These are phyloP conservation scores for Lerista edwardsae DNA, from an alignment of 2,797 vertebrate species.

Conservation along the genomic window DNA sequence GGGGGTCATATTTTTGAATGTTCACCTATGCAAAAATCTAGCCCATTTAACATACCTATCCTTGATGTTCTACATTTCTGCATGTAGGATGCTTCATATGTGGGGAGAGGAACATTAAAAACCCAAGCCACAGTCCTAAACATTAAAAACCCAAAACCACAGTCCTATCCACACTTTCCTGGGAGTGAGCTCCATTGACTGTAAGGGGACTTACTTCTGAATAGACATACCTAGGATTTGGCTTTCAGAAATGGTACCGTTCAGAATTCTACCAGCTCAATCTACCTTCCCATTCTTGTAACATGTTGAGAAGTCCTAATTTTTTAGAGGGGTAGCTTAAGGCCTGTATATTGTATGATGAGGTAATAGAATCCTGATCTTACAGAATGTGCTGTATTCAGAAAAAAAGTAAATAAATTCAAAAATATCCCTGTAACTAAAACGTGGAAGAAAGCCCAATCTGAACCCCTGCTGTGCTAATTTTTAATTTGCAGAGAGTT, in stretches of 20 bases:
- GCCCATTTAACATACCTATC: neutral
- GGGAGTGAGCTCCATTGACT: too few relatives aligned
- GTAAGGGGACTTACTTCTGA: too few relatives aligned
- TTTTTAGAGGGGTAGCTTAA: neutral
- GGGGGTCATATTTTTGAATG: neutral
- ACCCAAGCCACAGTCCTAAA: too few relatives aligned
- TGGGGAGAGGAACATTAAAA: neutral
- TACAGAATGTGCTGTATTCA: neutral
- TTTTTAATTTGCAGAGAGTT: neutral
- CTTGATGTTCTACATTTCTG: neutral
- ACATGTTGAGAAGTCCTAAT: neutral
- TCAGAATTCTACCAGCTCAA: neutral
- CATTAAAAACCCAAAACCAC: too few relatives aligned
- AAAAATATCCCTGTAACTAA: neutral
- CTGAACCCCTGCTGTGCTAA: neutral
- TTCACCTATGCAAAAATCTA: neutral
- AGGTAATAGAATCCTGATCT: neutral
- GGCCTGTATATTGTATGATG: neutral
- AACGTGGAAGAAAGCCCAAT: neutral
- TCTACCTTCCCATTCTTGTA: neutral
- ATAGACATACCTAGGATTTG: too few relatives aligned
- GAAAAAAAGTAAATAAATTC: too few relatives aligned
- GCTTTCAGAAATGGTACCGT: too few relatives aligned
- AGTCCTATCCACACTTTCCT: too few relatives aligned
- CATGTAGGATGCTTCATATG: neutral